Percentiles rank a stretch among this genome's conserved stretches.
These are phyloP conservation scores for Incurvaria masculella DNA, from an alignment of 2,888 invertebrate species.

Conservation along the genomic window DNA sequence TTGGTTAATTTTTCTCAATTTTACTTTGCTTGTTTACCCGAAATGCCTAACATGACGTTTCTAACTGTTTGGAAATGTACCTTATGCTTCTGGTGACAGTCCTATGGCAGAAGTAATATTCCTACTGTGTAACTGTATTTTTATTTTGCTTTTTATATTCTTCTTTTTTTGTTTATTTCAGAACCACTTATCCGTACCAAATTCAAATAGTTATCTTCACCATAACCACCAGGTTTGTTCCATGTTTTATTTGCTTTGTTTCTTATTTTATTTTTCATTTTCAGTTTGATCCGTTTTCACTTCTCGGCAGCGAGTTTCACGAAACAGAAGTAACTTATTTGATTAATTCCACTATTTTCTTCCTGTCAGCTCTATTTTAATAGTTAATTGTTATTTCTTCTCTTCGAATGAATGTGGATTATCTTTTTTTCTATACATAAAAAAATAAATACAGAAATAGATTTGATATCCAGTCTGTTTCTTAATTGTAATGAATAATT, in stretches of 20 bases:
- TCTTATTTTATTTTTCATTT: slow-evolving; percentile 37
- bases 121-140: slow-evolving; percentile 30
- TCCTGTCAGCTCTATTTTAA: too few relatives aligned
- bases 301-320: not conserved
- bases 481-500: too few relatives aligned
- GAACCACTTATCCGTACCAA: slow-evolving; percentile 86
- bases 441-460: too few relatives aligned
- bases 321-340: not conserved
- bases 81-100: not conserved
- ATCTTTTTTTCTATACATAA: too few relatives aligned
- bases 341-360: not conserved
- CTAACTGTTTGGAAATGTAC: too few relatives aligned
- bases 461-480: too few relatives aligned
- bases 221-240: slow-evolving; percentile 74
- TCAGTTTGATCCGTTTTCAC: slow-evolving; percentile 7
- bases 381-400: not conserved
- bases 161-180: slow-evolving; percentile 69
- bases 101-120: not conserved
- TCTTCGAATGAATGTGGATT: too few relatives aligned
- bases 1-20: too few relatives aligned
- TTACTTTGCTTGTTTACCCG: too few relatives aligned
- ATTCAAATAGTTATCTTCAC: slow-evolving; percentile 80
- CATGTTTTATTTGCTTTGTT: slow-evolving; percentile 35
- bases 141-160: slow-evolving; percentile 49
- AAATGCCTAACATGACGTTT: too few relatives aligned